These are phyloP conservation scores for Cinclus cinclus DNA, from an alignment of 2,113 vertebrate genomes.

Conservation along the genomic window DNA sequence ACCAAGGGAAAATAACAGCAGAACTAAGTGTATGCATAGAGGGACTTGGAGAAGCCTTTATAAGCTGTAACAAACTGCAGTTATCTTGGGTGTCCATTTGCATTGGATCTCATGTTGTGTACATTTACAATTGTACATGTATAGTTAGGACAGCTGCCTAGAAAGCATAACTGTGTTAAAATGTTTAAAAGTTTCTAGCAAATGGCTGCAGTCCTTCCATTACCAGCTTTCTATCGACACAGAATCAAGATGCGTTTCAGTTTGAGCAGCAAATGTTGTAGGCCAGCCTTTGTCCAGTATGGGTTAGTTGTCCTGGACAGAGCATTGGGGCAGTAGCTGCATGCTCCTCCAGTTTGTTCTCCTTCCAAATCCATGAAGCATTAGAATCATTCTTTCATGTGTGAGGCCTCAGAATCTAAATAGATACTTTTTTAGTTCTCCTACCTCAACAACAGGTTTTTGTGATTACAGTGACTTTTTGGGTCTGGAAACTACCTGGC, in stretches of 20 bases:
- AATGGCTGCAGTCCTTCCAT: not conserved
- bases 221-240: not conserved
- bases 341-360: not conserved
- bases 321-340: not conserved
- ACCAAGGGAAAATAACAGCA: not conserved
- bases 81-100: not conserved
- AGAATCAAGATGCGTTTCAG: not conserved
- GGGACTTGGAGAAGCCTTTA: not conserved
- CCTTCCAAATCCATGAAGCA: not conserved
- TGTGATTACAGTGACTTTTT: not conserved
- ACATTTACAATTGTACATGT: not conserved
- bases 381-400: not conserved
- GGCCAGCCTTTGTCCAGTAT: not conserved
- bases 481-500: not conserved
- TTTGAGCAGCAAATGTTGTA: not conserved
- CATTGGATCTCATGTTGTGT: not conserved
- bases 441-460: not conserved
- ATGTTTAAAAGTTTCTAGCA: conserved; percentile 5
- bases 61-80: not conserved
- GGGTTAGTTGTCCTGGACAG: not conserved
- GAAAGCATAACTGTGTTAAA: conserved; percentile 26
- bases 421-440: not conserved
- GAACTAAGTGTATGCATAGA: not conserved
- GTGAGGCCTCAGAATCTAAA: not conserved
- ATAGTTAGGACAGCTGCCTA: not conserved